Base-by-base conservation (phyloP, 1,140 invertebrate genomes). In the Cydia strobilella region DNA sequence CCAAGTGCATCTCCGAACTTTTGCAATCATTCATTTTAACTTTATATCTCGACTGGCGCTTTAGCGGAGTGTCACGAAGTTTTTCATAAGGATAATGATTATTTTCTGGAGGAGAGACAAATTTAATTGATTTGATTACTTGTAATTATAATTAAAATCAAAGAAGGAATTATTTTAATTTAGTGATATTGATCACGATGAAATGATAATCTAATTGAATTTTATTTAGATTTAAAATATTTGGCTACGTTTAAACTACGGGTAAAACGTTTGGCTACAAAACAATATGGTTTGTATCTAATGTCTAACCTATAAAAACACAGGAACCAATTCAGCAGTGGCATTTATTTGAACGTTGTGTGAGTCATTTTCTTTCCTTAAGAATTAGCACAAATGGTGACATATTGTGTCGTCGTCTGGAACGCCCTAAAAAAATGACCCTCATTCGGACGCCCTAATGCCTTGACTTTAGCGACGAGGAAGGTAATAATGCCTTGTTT, bases 11-110 rank as follows among this genome's bases (percentile, higher is more conserved):
- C 15, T 66, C 20, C 15, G 18, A 69, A 69, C 27, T 69, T 69
- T 69, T 42, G n/a, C 31, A 69, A 69, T 69, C 65, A 69, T 69
- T 69, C 65, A 69, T 69, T 23, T 7, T 15, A 69, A 69, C 65
- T 69, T 69, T 66, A 13, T 20, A 39, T n/a, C 65, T 39, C n/a
- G 65, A 39, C n/a, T 5, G 63, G 12, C 65, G n/a, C 31, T 69
- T 69, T 69, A 59, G 27, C 35, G 65, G 25, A 66, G 27, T 25
- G 25, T 39, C 27, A 3, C 15, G 27, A 69, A 69, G 65, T 69
- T 69, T 69, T 69, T 69, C 13, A 66, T 66, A 31, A 66, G 10
- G 48, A 51, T 51, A 23, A 59, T 54, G 7, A 54, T 54, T 54
- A 54, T 54, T 54, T 54, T n/a, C 6, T 12, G 54, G 20, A 23